Evolutionary conservation across 1,140 invertebrate species (phyloP).

Genomic region (Drosophila takahashii): DNA sequence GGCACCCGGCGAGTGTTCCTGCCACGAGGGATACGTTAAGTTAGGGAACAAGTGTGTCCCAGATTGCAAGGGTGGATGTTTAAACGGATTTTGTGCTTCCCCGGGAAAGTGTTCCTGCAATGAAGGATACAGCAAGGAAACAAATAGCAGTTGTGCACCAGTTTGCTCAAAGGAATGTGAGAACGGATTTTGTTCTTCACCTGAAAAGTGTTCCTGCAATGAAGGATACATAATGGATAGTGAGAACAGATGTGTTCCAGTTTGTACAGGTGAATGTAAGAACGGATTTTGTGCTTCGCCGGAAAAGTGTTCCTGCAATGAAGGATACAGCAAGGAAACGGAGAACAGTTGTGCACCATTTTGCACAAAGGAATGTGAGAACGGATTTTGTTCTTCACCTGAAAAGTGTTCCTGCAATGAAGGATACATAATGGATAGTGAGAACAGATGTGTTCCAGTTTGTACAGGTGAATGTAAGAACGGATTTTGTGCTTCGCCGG

Average conservation of each 20-base stretch:
- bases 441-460: slow-evolving; percentile 10
- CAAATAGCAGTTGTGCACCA: slow-evolving; percentile 5
- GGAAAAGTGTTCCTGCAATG: slow-evolving; percentile 18
- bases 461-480: slow-evolving; percentile 30
- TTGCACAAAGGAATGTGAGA: neutral
- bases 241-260: slow-evolving; percentile 17
- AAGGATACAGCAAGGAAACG: neutral
- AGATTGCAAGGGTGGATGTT: slow-evolving; percentile 12
- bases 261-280: slow-evolving; percentile 22
- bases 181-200: slow-evolving; percentile 32
- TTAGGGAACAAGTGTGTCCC: neutral
- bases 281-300: slow-evolving; percentile 36
- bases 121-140: neutral
- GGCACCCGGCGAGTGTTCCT: neutral
- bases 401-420: slow-evolving; percentile 18
- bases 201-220: slow-evolving; percentile 17
- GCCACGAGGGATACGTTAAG: neutral
- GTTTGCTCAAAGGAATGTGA: slow-evolving; percentile 17
- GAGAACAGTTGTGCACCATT: slow-evolving; percentile 6
- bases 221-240: slow-evolving; percentile 5
- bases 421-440: slow-evolving; percentile 6
- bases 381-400: neutral
- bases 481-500: slow-evolving; percentile 27
- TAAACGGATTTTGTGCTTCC: slow-evolving; percentile 18
- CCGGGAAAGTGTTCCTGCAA: slow-evolving; percentile 23